Base-by-base conservation (phyloP, 2,113 vertebrate genomes). In the Pterophyllum scalare region DNA sequence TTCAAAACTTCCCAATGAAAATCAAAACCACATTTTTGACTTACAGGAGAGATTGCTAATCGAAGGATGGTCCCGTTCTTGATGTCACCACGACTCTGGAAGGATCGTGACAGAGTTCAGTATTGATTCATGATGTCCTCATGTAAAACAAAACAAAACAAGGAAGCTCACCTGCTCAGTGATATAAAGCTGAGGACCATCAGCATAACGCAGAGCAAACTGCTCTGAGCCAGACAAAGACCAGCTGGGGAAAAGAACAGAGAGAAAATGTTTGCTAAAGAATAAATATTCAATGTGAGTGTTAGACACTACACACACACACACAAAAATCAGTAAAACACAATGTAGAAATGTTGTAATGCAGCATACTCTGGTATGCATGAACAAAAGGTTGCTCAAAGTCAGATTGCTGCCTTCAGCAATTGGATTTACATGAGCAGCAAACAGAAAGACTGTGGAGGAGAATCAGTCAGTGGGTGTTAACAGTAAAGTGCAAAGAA, bases 61-160 rank as follows among this genome's bases (percentile, higher is more conserved):
- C 98, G 97, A 38, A 99, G 96, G 89, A 99, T 99, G 28, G 98
- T 99, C 82, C 98, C 98, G 20, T 99, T 99, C 95, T 99, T 99
- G 80, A 99, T 98, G 81, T 99, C 98, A 54, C 96, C 94, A n/a
- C 98, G 98, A 75, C 96, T 99, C 98, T 99, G 86, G 56, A 96
- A 96, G 80, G 88, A 77, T 89, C 3, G 59, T 22, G 28, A 2
- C 26, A 15, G 31, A 2, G 22, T 74, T 83, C 3, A 76, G 10
- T 26, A 67, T 3, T 12, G 0, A 59, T 57, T 60, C 7, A 40
- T 20, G 11, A 58, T 26, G 57, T 20, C 15, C 40, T 43, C 3
- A 38, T 6, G 8, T 54, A 35, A 35, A 35, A 33, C 31, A 35
- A 38, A 58, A 11, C 14, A 56, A 24, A 59, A 58, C 11, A 28